Conservation (phyloP, 35 echinoderm and acorn worm species). For the Lytechinus variegatus region DNA sequence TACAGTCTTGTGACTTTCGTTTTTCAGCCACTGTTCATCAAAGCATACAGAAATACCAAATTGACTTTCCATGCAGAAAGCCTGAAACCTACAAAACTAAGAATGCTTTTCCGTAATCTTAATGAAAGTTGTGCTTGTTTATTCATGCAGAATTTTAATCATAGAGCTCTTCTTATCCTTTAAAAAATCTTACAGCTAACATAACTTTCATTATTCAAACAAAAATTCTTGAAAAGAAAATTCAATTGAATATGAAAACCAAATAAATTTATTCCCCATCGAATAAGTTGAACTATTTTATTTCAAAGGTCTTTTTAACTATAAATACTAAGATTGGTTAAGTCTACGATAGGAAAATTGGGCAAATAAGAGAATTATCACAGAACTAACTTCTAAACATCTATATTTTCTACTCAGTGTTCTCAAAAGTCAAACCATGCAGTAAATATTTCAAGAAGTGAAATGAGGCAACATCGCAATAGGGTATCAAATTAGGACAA, state of each 20-base stretch:
- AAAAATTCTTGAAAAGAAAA: background rate
- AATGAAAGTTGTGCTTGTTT: background rate
- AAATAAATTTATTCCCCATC: background rate
- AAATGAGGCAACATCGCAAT: background rate
- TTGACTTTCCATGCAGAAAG: background rate
- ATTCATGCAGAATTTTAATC: background rate
- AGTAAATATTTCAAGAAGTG: background rate
- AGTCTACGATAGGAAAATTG: background rate
- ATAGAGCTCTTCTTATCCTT: background rate
- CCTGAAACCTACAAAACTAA: background rate
- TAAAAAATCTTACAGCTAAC: no score
- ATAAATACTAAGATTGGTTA: background rate
- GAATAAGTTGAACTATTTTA: background rate
- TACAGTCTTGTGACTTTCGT: background rate
- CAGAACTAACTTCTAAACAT: background rate
- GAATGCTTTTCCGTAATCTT: no score
- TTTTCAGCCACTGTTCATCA: background rate
- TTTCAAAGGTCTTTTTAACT: background rate
- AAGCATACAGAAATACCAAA: background rate
- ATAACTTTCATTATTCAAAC: no score
- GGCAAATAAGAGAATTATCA: background rate
- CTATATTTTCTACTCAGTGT: background rate
- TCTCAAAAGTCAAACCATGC: background rate
- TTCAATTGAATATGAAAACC: background rate
- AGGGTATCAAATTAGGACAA: slow-evolving; percentile 2